Evolutionary conservation across 2,888 invertebrate species (phyloP), one percentile per base, ranked within the genome.

Genomic region (Cremastobaeus sp.): DNA sequence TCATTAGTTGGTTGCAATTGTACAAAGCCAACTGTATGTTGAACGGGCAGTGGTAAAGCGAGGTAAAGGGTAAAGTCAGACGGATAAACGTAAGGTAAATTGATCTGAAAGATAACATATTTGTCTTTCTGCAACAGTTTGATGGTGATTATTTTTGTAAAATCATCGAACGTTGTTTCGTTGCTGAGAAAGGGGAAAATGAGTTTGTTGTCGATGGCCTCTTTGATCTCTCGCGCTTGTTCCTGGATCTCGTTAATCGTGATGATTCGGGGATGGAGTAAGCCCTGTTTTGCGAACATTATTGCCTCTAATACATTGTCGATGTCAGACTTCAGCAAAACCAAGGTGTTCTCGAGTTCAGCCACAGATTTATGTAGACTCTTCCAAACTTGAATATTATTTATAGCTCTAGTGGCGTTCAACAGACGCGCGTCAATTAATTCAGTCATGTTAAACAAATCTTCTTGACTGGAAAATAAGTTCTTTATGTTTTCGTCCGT

Each of bases 181-280:
- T 45, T 45, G 11, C 11, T 45, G 3, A 41, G 11, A 21, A 20
- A 41, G 0, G 41, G 21, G 11, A 20, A 41, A n/a, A n/a, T n/a
- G n/a, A n/a, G n/a, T n/a, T n/a, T n/a, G n/a, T n/a, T n/a, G n/a
- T n/a, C n/a, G n/a, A n/a, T n/a, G n/a, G n/a, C n/a, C n/a, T n/a
- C n/a, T n/a, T n/a, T n/a, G n/a, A 45, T 25, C 9, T 25, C 12
- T 0, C 12, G 4, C 6, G 28, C 6, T 14, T 45, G 25, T 1
- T 12, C 9, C 9, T 9, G 25, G 14, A 45, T 45, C 8, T 45
- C 45, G 1, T 28, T 9, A 6, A 45, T 3, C 4, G 45, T 25
- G 28, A 45, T 14, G 2, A 45, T 18, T 14, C 8, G 8, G 15
- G 45, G 45, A 25, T 45, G 25, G 8, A 45, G 25, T 15, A 45